These are phyloP conservation scores for Chlorodrepanis virens DNA, from an alignment of 2,113 vertebrate genomes.

Conservation along the genomic window DNA sequence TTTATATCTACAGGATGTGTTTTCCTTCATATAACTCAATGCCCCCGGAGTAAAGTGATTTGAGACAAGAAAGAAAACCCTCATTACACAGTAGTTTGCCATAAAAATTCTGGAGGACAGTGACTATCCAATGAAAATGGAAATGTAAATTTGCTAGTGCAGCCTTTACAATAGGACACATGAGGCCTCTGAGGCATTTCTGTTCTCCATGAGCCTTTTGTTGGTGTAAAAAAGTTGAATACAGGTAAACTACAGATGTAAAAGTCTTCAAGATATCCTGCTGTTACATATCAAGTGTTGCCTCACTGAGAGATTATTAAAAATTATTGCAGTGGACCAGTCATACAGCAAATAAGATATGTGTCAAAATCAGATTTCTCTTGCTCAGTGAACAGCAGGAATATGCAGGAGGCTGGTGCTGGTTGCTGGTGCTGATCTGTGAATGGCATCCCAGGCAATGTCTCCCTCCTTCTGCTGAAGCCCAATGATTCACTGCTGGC, in stretches of 20 bases:
- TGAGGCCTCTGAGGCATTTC: background rate
- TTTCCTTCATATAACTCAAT: background rate
- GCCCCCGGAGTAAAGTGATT: background rate
- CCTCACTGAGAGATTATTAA: background rate
- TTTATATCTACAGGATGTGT: background rate
- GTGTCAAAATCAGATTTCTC: background rate
- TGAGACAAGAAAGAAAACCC: background rate
- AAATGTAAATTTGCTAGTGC: background rate
- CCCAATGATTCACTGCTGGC: rapidly evolving
- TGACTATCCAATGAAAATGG: background rate
- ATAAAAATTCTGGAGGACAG: background rate
- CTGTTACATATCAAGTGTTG: background rate
- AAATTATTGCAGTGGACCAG: background rate
- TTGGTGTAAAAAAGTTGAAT: background rate
- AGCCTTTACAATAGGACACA: background rate
- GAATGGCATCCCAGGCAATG: background rate
- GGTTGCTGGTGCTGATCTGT: background rate
- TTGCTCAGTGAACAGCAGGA: background rate
- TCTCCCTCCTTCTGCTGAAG: background rate
- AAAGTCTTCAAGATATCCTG: background rate
- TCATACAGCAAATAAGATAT: background rate
- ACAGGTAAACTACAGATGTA: background rate
- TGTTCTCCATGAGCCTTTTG: background rate
- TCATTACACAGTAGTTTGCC: background rate
- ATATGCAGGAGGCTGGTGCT: background rate